Base-by-base conservation (phyloP, 2,888 invertebrate genomes). In the Laspeyria flexula region DNA sequence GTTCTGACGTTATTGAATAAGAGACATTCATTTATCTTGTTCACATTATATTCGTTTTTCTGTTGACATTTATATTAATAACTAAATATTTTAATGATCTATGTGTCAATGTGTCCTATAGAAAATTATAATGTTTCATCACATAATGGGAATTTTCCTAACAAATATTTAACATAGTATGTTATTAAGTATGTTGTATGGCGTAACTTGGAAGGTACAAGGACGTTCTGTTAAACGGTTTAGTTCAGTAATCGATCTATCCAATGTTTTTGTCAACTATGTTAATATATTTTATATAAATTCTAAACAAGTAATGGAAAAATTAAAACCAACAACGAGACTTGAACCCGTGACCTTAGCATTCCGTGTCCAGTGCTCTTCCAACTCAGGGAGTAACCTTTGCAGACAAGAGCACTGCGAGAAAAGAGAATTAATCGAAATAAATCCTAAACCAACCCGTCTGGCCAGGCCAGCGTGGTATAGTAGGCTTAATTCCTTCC, bases 201-300 rank as follows among this genome's bases (percentile, higher is more conserved):
- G 55, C 31, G 61, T 18, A 55, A 65, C 44, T 4, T 33, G 49
- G 44, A 40, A 49, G 44, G 38, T 35, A 61, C 64, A 58, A 65
- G 65, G 61, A 61, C 61, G 52, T 37, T 35, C 31, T 47, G 37
- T 43, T 29, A 53, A 49, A 43, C 29, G 18, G 13, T 23, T 25
- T 12, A 41, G 15, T 18, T 40, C 13, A 33, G 10, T 35, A 34
- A 40, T 38, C 30, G 7, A 25, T 25, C 2, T 5, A 25, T 25
- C 3, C 25, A 5, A 18, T 18, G 18, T 18, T 3, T 5, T n/a
- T n/a, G n/a, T n/a, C n/a, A n/a, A n/a, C n/a, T n/a, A n/a, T n/a
- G n/a, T n/a, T n/a, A n/a, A n/a, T n/a, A n/a, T n/a, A n/a, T n/a
- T n/a, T n/a, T n/a, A n/a, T n/a, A n/a, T n/a, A n/a, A n/a, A n/a